Conservation (phyloP, 2,888 invertebrate species). For the Parochlus steinenii region DNA sequence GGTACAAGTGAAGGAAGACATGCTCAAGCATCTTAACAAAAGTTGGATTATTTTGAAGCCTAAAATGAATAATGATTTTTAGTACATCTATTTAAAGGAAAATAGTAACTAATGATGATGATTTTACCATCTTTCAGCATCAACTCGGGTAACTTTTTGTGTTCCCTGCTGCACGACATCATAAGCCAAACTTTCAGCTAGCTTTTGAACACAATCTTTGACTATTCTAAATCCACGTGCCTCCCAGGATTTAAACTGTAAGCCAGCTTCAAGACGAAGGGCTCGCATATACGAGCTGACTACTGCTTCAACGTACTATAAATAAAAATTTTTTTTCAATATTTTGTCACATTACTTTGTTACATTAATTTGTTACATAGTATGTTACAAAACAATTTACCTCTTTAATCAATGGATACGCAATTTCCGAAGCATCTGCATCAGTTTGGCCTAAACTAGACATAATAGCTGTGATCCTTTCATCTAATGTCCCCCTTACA, state of each 20-base stretch:
- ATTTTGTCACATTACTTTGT: background rate
- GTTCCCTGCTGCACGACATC: conserved; percentile 22
- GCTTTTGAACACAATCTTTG: conserved; percentile 36
- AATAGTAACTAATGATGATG: background rate
- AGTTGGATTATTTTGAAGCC: conserved; percentile 34
- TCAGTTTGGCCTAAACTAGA: conserved; percentile 40
- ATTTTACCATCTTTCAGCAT: conserved; percentile 23
- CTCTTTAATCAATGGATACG: conserved; percentile 45
- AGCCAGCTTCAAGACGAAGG: conserved; percentile 37
- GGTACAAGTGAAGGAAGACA: conserved; percentile 36
- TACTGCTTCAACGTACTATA: conserved; percentile 59
- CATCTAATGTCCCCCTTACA: conserved; percentile 49
- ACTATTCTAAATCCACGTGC: conserved; percentile 39
- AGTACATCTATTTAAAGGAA: conserved; percentile 23
- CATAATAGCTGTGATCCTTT: conserved; percentile 39
- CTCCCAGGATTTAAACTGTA: conserved; percentile 40
- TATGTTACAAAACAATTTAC: conserved; percentile 23
- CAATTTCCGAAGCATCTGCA: conserved; percentile 35
- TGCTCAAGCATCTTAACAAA: conserved; percentile 35
- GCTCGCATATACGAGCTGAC: conserved; percentile 58
- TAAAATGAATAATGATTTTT: conserved; percentile 21
- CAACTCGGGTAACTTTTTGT: conserved; percentile 20
- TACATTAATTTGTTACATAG: background rate
- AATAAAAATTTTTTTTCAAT: conserved; percentile 18
- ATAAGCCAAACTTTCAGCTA: conserved; percentile 39